Percentiles rank a stretch among this genome's conserved stretches.
These are phyloP conservation scores for Trinorchestia longiramus DNA, from an alignment of 1,140 invertebrate species.

Conservation along the genomic window DNA sequence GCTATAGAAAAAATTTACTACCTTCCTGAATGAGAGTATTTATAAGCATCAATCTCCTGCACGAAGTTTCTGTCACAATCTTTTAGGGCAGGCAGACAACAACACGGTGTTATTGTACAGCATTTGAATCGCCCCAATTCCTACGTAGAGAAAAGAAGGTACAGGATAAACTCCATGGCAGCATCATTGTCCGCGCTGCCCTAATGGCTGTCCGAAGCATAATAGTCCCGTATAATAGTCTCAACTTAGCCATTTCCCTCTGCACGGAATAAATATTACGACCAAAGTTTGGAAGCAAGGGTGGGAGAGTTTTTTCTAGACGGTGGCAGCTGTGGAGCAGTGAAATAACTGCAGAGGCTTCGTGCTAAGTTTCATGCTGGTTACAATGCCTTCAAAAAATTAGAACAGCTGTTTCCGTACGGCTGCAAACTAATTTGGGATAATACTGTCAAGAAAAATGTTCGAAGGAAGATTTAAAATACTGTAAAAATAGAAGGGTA, in stretches of 20 bases:
- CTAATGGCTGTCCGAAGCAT: background rate
- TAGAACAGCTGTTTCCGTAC: background rate
- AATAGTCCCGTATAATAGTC: background rate
- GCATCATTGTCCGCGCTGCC: background rate
- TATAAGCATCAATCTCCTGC: background rate
- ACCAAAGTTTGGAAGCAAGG: background rate
- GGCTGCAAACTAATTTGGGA: background rate
- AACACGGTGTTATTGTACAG: background rate
- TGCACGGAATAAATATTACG: background rate
- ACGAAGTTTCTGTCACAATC: background rate
- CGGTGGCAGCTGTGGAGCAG: background rate
- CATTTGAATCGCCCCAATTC: background rate
- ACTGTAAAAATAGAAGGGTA: background rate
- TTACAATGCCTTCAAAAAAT: background rate
- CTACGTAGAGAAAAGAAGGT: background rate
- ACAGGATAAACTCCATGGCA: background rate
- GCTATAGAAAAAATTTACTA: background rate
- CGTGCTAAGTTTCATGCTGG: background rate
- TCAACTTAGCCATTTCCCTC: background rate
- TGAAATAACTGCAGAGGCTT: background rate
- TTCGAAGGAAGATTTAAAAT: background rate
- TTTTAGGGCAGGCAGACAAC: background rate
- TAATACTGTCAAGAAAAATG: background rate
- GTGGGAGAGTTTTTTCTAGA: background rate
- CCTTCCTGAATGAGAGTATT: background rate